These are phyloP conservation scores for Pemphredon lugubris DNA, from an alignment of 2,888 invertebrate species.

Conservation along the genomic window DNA sequence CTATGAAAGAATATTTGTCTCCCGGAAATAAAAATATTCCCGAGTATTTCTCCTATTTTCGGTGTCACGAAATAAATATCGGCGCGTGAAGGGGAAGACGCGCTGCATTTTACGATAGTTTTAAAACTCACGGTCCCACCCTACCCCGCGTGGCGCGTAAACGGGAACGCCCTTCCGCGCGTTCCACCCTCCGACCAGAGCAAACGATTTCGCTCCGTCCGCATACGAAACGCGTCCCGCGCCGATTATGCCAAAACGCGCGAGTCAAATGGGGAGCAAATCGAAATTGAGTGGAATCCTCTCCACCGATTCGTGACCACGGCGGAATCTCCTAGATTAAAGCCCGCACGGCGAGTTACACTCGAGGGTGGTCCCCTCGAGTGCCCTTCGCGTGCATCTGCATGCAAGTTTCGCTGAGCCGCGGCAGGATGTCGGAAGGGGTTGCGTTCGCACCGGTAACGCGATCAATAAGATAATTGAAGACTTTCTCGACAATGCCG, in stretches of 20 bases:
- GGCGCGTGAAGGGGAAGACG: no score
- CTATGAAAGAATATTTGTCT: no score
- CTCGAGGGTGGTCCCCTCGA: conserved; percentile 40
- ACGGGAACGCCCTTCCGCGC: background rate
- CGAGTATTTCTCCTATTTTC: no score
- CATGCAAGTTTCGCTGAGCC: conserved; percentile 32
- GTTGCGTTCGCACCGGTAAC: conserved; percentile 64
- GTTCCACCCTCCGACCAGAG: background rate
- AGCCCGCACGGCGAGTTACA: background rate
- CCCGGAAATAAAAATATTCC: no score
- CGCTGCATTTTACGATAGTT: conserved; percentile 27
- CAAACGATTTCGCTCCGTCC: no score
- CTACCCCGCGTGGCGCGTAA: background rate
- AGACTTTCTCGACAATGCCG: conserved; percentile 71
- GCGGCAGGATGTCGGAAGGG: conserved; percentile 59
- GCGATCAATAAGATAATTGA: conserved; percentile 76
- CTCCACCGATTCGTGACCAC: background rate
- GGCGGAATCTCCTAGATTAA: conserved; percentile 2
- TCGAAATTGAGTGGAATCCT: conserved; percentile 21
- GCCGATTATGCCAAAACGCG: no score
- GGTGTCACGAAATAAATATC: no score
- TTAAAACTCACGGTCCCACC: conserved; percentile 8
- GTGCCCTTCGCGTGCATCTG: conserved; percentile 9
- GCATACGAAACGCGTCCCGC: conserved; percentile 40
- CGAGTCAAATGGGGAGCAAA: no score